Evolutionary conservation across 1,140 invertebrate genomes (phyloP).

Genomic region (Trichoplusia ni): DNA sequence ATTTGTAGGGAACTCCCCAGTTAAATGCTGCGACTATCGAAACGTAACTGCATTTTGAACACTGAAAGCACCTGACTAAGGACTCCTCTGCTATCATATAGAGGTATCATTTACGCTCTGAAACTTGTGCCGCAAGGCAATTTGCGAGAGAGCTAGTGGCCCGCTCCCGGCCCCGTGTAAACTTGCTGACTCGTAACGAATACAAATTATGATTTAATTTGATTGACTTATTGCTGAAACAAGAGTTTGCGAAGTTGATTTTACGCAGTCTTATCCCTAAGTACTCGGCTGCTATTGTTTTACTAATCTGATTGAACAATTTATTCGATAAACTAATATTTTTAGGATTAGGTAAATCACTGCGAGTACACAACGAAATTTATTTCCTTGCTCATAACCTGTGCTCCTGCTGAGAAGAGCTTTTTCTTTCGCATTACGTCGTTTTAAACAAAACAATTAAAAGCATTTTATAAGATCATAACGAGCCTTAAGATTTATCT

Average conservation of each 20-base stretch:
- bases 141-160: conserved; percentile 46
- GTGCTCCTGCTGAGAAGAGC: too few species aligned
- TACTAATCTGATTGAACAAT: not conserved
- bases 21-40: not conserved
- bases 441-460: too few species aligned
- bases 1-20: not conserved
- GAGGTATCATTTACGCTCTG: conserved; percentile 52
- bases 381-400: too few species aligned
- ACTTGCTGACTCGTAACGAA: conserved; percentile 41
- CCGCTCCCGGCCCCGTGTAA: conserved; percentile 25
- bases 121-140: conserved; percentile 50
- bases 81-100: conserved; percentile 40
- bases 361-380: too few species aligned
- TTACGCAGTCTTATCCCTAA: conserved; percentile 1
- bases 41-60: not conserved
- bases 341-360: too few species aligned
- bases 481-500: too few species aligned
- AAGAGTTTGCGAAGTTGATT: conserved; percentile 8
- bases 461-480: too few species aligned
- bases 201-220: conserved; percentile 35
- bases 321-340: not conserved
- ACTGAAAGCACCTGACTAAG: not conserved
- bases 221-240: conserved; percentile 38
- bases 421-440: too few species aligned
- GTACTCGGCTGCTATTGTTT: not conserved